These are phyloP conservation scores for Steatornis caripensis DNA, from an alignment of 2,113 vertebrate species.

Conservation along the genomic window DNA sequence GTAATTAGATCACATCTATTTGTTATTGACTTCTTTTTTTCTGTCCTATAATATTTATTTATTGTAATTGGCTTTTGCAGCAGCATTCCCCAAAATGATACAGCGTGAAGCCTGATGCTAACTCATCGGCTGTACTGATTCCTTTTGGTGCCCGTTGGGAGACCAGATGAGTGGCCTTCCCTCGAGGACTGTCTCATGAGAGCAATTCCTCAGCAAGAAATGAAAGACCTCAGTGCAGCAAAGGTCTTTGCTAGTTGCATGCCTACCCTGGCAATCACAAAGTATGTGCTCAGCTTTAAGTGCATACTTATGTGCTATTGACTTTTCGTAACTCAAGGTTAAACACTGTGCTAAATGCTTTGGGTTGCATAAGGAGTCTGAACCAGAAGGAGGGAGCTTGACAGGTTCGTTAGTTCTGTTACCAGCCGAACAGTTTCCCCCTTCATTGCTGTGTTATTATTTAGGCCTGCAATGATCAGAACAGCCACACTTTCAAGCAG, in stretches of 20 bases:
- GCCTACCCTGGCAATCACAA: background rate
- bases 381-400: background rate
- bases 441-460: background rate
- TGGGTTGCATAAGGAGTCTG: slow-evolving; percentile 2
- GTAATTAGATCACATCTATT: slow-evolving; percentile 17
- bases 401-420: background rate
- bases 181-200: background rate
- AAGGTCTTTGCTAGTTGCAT: background rate
- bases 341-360: background rate
- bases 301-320: background rate
- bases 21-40: background rate
- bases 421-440: background rate
- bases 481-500: background rate
- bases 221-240: background rate
- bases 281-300: background rate
- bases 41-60: background rate
- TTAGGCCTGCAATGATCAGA: background rate
- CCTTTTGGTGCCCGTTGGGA: background rate
- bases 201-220: background rate
- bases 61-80: background rate
- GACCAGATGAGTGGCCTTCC: background rate
- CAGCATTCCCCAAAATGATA: background rate
- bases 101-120: background rate
- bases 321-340: slow-evolving; percentile 44
- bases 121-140: background rate